Percentiles rank a stretch among this genome's conserved stretches.
Conservation (phyloP, 1,140 invertebrate species). For the Drosophila sturtevanti region DNA sequence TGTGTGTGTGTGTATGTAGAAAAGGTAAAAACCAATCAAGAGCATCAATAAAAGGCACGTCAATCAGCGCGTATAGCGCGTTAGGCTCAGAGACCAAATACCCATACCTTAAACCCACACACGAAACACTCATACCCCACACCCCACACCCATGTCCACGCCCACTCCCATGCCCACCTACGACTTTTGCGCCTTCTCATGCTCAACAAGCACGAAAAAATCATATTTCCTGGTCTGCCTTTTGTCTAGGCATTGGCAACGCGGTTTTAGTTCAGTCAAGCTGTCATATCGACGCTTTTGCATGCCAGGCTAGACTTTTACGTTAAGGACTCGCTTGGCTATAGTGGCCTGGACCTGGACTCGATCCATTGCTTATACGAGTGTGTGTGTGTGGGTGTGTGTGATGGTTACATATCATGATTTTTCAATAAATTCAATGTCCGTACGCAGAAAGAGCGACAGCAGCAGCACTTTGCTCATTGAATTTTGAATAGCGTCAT, state of each 20-base stretch:
- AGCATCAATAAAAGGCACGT: constrained; percentile 82
- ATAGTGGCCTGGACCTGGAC: not conserved
- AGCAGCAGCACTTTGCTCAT: constrained; percentile 70
- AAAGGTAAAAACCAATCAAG: constrained; percentile 82
- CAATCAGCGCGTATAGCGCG: constrained; percentile 71
- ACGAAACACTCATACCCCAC: not conserved
- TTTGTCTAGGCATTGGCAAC: constrained; percentile 51
- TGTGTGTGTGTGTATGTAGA: constrained; percentile 32
- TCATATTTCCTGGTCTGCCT: constrained; percentile 69
- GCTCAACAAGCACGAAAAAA: constrained; percentile 64
- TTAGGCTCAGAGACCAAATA: constrained; percentile 49
- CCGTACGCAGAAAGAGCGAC: constrained; percentile 22
- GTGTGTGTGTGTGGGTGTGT: constrained; percentile 22
- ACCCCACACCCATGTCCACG: not conserved
- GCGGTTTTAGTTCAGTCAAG: constrained; percentile 79
- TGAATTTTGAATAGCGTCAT: constrained; percentile 70
- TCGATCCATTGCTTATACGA: constrained; percentile 9
- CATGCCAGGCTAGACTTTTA: constrained; percentile 53
- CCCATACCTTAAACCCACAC: not conserved
- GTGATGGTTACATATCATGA: constrained; percentile 75
- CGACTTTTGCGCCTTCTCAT: constrained; percentile 16
- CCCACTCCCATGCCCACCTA: not conserved
- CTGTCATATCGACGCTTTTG: constrained; percentile 79
- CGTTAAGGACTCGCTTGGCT: not conserved
- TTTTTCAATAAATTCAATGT: constrained; percentile 79